Base-by-base conservation (phyloP, 2,888 invertebrate species). In the Gibbula magus region DNA sequence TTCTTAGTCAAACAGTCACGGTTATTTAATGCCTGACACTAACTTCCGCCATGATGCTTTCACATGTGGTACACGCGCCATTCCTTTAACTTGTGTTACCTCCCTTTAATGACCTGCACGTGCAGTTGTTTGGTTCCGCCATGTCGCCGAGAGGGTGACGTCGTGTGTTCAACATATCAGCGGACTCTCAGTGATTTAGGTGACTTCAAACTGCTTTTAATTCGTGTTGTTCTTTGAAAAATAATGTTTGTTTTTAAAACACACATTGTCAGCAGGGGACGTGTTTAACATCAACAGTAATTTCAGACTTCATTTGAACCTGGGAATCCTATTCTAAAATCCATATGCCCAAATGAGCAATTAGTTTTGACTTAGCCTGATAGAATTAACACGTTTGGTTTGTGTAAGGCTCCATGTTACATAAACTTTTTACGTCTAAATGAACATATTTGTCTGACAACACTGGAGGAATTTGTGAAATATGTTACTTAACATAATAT, bases 281-380 rank as follows among this genome's bases (percentile, higher is more conserved):
- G 29, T 61, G 61, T 61, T 61, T 61, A 61, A 61, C 61, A 25
- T 29, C 61, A 61, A 61, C 61, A 29, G 29, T 32, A 61, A 61
- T 61, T 61, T 61, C 61, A 61, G 61, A 25, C 61, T 61, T 61
- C 61, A 61, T 61, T 61, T 61, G 29, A 25, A 61, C 61, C 29
- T 25, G 61, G 61, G 61, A 61, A 61, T 61, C 61, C 25, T 18
- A 61, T 61, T 61, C 18, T 32, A 25, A 61, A 61, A 61, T 32
- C 61, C 61, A 61, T 25, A 25, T 61, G 61, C 29, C 29, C 61
- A 29, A 61, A 25, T 32, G 13, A 61, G 61, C 61, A 61, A 61
- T 61, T 61, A 61, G 25, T 61, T 61, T 32, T 16, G 13, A 29
- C 29, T 61, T 61, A 61, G 29, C 61, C 29, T 32, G 29, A 61